A percentile compares a stretch with the other conserved stretches of the same genome.
Conservation (phyloP, 2,113 vertebrate species). For the Misgurnus anguillicaudatus region DNA sequence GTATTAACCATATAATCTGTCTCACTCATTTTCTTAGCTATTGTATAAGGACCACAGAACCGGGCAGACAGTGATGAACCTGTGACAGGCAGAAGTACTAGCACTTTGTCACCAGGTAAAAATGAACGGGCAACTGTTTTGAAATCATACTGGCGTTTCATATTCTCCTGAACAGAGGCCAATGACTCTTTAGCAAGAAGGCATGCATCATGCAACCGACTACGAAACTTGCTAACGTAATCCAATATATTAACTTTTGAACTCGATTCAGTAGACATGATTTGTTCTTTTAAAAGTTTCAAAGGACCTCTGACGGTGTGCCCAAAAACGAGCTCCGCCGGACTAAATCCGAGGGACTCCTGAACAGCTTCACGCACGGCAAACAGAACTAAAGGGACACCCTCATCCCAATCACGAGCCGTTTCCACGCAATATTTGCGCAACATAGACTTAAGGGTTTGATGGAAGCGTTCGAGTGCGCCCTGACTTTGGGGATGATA, state of each 20-base stretch:
- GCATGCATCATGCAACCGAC: background rate
- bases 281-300: constrained; percentile 17
- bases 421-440: background rate
- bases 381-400: background rate
- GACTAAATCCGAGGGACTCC: background rate
- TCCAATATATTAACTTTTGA: background rate
- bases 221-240: background rate
- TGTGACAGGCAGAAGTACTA: constrained; percentile 4
- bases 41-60: constrained; percentile 9
- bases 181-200: background rate
- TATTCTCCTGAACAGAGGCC: background rate
- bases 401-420: background rate
- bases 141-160: background rate
- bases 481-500: too few species aligned
- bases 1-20: constrained; percentile 24
- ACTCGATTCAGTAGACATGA: background rate
- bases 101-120: background rate
- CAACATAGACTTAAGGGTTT: background rate
- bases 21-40: background rate
- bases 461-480: too few species aligned
- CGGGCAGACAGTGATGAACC: background rate
- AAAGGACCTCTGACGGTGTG: background rate
- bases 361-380: background rate
- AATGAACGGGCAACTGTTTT: background rate
- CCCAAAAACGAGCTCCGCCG: background rate